These are phyloP conservation scores for Omphaloscelis lunosa DNA, from an alignment of 2,888 invertebrate genomes.

Conservation along the genomic window DNA sequence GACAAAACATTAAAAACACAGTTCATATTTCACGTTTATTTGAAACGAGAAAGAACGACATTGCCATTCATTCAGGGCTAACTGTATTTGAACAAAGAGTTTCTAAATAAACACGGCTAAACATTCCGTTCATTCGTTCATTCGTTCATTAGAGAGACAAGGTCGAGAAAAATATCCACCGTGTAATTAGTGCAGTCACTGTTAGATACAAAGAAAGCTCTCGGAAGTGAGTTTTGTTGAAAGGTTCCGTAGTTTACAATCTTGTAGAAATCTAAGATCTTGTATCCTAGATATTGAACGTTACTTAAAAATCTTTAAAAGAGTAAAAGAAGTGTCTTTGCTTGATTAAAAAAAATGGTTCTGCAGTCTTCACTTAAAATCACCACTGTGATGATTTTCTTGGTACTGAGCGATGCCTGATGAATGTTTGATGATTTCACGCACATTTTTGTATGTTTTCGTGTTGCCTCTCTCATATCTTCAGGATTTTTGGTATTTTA, in stretches of 20 bases:
- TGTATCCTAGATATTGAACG: background rate
- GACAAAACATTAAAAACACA: constrained; percentile 57
- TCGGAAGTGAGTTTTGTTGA: constrained; percentile 47
- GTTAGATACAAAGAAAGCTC: constrained; percentile 39
- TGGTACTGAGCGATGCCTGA: background rate
- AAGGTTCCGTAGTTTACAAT: constrained; percentile 43
- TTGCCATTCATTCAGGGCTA: constrained; percentile 58
- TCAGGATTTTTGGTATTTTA: background rate
- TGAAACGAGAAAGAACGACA: constrained; percentile 56
- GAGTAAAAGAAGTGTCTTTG: background rate
- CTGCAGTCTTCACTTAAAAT: background rate
- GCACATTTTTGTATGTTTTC: background rate
- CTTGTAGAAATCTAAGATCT: constrained; percentile 22
- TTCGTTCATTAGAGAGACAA: constrained; percentile 64
- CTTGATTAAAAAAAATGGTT: background rate
- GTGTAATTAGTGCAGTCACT: constrained; percentile 58
- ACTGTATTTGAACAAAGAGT: constrained; percentile 64
- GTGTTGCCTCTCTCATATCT: background rate
- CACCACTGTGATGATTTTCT: background rate
- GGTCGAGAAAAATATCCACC: constrained; percentile 60
- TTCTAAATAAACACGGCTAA: constrained; percentile 60
- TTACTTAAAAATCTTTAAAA: constrained; percentile 26
- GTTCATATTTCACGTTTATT: constrained; percentile 62
- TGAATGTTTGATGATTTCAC: background rate
- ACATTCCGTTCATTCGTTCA: constrained; percentile 62